Base-by-base conservation (phyloP, 2,888 invertebrate genomes). In the Hymenopus coronatus region DNA sequence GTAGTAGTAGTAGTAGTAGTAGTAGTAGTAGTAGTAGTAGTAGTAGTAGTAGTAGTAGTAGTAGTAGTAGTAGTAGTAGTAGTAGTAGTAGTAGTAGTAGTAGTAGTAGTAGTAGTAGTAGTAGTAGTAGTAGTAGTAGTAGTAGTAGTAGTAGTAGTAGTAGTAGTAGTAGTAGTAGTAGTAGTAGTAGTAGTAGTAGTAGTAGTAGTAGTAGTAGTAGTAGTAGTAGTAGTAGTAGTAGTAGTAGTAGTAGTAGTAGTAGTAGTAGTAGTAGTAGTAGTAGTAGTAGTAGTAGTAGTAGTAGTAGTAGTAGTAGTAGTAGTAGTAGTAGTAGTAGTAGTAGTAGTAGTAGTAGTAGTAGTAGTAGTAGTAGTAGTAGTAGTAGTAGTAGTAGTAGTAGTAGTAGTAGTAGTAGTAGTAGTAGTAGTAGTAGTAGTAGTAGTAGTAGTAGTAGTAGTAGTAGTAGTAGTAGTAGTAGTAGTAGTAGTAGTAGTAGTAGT, bases 31-130 rank as follows among this genome's bases (percentile, higher is more conserved):
- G 84, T 84, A 84, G 84, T 28, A 84, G 84, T 84, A 84, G 84
- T 84, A 84, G 84, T 84, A 84, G 84, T 84, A 84, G 84, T 28
- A 84, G 84, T 84, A 84, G 84, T 84, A 84, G 84, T 84, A 84
- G 84, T 84, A 84, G 84, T 84, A 84, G 84, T 28, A 84, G 84
- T 84, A 84, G 84, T 84, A 84, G 84, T 84, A 84, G 84, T 84
- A 84, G 84, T 84, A 84, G 84, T 84, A 84, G 84, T 84, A 84
- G 84, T 84, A 84, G 84, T 84, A 84, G 84, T 84, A 28, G 84
- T 84, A 84, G 84, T 84, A 28, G 84, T 84, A 84, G 84, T 84
- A 28, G 84, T 84, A 84, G 84, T 84, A 28, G 84, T 84, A 84
- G 84, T 84, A 28, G 84, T 84, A 84, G 84, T 84, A 28, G 84